Conservation (phyloP, 2,888 invertebrate genomes). For the Ennomos erosarius region DNA sequence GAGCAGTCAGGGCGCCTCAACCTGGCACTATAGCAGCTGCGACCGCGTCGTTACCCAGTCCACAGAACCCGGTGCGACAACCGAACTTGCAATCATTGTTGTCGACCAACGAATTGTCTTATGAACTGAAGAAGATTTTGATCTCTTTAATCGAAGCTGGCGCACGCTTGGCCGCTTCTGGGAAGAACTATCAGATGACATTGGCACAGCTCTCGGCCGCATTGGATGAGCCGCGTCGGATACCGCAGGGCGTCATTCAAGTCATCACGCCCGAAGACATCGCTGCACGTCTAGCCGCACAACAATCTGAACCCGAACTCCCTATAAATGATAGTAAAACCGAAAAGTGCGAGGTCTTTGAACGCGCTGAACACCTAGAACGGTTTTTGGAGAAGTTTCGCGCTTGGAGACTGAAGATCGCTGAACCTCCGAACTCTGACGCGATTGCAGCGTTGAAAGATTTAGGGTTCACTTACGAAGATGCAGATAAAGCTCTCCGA, state of each 20-base stretch:
- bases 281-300: conserved; percentile 51
- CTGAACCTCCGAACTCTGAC: conserved; percentile 66
- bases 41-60: conserved; percentile 68
- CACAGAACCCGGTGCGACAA: conserved; percentile 62
- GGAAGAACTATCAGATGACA: conserved; percentile 71
- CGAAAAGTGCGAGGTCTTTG: conserved; percentile 45
- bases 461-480: conserved; percentile 65
- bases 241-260: conserved; percentile 58
- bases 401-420: conserved; percentile 65
- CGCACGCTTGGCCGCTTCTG: conserved; percentile 72
- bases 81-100: conserved; percentile 75
- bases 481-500: conserved; percentile 67
- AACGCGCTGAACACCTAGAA: conserved; percentile 70
- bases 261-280: conserved; percentile 76
- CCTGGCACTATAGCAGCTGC: conserved; percentile 72
- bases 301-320: conserved; percentile 40
- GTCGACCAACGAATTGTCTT: conserved; percentile 75
- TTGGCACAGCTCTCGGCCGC: conserved; percentile 70
- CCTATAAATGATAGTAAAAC: not conserved
- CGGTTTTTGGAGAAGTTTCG: conserved; percentile 74
- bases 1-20: conserved; percentile 72
- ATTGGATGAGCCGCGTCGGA: conserved; percentile 64
- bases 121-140: conserved; percentile 72
- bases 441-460: conserved; percentile 64
- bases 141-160: conserved; percentile 79